phyloP scores from a whole-genome alignment of 2,113 vertebrate genomes.

The Siniperca chuatsi region DNA sequence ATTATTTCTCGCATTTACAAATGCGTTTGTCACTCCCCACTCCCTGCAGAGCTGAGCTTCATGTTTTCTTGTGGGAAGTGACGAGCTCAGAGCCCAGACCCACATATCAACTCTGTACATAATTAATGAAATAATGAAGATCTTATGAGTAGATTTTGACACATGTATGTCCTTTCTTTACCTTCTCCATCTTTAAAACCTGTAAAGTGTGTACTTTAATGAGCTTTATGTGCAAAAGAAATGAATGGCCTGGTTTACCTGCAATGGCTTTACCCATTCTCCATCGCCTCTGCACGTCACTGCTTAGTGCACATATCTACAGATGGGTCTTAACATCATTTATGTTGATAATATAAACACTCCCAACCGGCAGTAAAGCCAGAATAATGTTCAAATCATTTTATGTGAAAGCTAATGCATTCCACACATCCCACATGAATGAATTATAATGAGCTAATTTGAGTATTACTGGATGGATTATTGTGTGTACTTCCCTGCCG shows the following conservation, averaged over 20 bases:
- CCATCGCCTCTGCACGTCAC: neutral
- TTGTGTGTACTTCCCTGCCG: neutral
- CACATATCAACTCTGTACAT: no score
- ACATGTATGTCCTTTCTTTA: neutral
- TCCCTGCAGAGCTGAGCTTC: neutral
- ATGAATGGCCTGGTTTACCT: neutral
- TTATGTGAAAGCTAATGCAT: constrained; percentile 44
- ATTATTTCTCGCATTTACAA: no score
- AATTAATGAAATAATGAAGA: constrained; percentile 11
- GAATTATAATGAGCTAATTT: constrained; percentile 56
- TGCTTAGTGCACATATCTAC: constrained; percentile 3
- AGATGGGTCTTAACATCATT: constrained; percentile 35
- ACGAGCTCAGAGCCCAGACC: no score
- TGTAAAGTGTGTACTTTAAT: neutral
- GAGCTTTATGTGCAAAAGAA: neutral
- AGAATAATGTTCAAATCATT: constrained; percentile 50
- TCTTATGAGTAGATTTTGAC: neutral
- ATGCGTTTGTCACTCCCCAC: neutral
- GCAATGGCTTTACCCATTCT: neutral
- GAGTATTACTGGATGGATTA: constrained; percentile 49
- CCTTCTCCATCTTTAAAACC: neutral
- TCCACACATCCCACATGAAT: constrained; percentile 52
- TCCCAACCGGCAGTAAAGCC: constrained; percentile 28
- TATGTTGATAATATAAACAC: constrained; percentile 22
- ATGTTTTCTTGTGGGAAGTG: neutral